These are phyloP conservation scores for Murina feae DNA, from an alignment of 2,113 vertebrate species.

Conservation along the genomic window DNA sequence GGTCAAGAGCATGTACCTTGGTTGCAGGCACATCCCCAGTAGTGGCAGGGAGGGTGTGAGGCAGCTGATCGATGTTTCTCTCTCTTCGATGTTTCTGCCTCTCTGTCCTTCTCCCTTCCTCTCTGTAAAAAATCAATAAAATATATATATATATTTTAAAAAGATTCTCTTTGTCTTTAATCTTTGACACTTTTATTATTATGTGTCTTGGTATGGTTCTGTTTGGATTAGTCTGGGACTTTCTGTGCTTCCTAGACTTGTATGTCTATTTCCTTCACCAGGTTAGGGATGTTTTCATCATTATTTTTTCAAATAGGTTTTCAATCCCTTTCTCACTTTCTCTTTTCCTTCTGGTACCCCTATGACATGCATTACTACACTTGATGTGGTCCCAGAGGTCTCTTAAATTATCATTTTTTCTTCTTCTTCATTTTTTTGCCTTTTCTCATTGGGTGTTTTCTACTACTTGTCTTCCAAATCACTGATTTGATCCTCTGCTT, in stretches of 20 bases:
- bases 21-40: no score
- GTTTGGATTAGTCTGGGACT: not conserved
- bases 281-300: not conserved
- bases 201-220: not conserved
- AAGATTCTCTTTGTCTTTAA: not conserved
- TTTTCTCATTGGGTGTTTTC: not conserved
- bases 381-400: not conserved
- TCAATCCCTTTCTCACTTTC: not conserved
- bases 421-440: not conserved
- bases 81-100: no score
- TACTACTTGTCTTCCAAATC: not conserved
- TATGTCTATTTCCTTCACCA: not conserved
- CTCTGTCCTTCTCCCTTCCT: no score
- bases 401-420: not conserved
- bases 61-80: no score
- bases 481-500: not conserved
- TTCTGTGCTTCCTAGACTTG: not conserved
- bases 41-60: no score
- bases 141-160: no score
- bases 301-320: not conserved
- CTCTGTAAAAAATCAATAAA: no score
- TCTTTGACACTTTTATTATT: not conserved
- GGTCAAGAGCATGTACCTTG: no score
- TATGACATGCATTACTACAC: not conserved
- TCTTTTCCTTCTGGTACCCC: not conserved